Conservation (phyloP, 2,888 invertebrate species). For the Drosophila gaucha region DNA sequence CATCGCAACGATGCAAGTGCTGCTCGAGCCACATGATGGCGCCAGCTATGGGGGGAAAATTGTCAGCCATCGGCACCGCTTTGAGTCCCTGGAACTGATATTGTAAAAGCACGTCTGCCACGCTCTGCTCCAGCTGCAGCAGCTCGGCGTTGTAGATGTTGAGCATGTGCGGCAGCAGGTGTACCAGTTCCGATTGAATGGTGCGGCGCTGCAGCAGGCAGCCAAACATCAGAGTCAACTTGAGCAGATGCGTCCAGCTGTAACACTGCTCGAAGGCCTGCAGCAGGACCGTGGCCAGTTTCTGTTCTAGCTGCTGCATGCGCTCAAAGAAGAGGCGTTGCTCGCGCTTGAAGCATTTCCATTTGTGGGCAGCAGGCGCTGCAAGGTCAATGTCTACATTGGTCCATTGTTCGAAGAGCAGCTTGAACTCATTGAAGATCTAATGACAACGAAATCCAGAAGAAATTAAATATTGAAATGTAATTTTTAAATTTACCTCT, state of each 20-base stretch:
- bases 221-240: constrained; percentile 85
- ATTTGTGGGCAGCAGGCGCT: constrained; percentile 61
- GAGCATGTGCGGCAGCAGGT: constrained; percentile 85
- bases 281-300: constrained; percentile 86
- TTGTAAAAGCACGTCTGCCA: constrained; percentile 64
- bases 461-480: not conserved
- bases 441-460: constrained; percentile 19
- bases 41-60: constrained; percentile 89
- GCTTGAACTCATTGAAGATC: constrained; percentile 82
- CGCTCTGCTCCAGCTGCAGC: constrained; percentile 72
- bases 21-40: constrained; percentile 91
- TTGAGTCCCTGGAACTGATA: constrained; percentile 67
- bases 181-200: constrained; percentile 86
- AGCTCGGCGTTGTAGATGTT: constrained; percentile 83
- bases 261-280: constrained; percentile 87
- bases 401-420: constrained; percentile 82
- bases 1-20: constrained; percentile 86
- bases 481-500: constrained; percentile 56
- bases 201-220: constrained; percentile 86
- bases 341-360: constrained; percentile 86
- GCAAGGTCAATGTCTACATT: constrained; percentile 80
- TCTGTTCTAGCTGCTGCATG: constrained; percentile 85
- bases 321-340: constrained; percentile 84
- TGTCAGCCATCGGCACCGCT: constrained; percentile 80
- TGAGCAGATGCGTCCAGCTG: constrained; percentile 86